phyloP scores from a whole-genome alignment of 2,113 vertebrate genomes.

The Python bivittatus region DNA sequence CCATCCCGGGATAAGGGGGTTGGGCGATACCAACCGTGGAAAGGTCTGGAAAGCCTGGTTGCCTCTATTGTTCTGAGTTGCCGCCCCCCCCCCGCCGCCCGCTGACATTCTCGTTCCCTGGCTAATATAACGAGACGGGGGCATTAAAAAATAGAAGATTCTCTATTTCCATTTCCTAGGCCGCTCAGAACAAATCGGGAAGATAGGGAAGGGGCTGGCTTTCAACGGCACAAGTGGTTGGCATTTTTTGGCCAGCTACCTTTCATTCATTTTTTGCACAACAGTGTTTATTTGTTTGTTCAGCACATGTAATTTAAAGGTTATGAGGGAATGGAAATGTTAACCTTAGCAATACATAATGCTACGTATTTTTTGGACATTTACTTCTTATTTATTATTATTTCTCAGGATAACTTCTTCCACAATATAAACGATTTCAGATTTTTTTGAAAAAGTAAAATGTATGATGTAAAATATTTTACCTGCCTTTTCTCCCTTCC shows the following conservation, averaged over 20 bases:
- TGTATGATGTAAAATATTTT: not conserved
- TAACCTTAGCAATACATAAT: not conserved
- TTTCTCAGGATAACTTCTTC: not conserved
- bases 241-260: not conserved
- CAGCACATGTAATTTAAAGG: not conserved
- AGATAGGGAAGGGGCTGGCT: not conserved
- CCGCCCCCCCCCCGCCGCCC: not conserved
- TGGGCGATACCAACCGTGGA: conserved; percentile 50
- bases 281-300: not conserved
- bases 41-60: not conserved
- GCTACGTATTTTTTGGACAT: not conserved
- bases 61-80: not conserved
- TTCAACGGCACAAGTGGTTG: not conserved
- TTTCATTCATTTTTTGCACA: not conserved
- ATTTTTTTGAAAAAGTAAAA: not conserved
- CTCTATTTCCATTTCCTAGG: not conserved
- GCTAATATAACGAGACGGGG: not conserved
- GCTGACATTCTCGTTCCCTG: not conserved
- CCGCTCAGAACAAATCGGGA: not conserved
- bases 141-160: not conserved
- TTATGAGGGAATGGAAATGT: not conserved
- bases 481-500: not conserved
- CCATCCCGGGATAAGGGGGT: conserved; percentile 42
- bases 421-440: not conserved
- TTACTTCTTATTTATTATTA: not conserved